Evolutionary conservation across 2,888 invertebrate species (phyloP).

Genomic region (Mimumesa dahlbomi): DNA sequence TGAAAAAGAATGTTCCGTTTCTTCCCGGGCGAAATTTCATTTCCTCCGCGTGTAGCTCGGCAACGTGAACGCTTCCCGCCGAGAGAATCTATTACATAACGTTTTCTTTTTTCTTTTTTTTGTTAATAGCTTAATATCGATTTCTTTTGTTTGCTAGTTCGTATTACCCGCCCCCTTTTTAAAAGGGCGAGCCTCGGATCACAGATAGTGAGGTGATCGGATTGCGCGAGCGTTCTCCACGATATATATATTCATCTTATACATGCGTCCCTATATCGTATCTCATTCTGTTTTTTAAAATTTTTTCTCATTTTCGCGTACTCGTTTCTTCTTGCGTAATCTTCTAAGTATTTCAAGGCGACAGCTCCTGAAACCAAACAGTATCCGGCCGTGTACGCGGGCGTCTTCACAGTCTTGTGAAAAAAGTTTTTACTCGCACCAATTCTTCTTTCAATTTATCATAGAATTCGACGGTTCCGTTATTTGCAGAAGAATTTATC

Average conservation of each 20-base stretch:
- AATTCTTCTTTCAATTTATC: neutral
- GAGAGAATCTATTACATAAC: constrained; percentile 65
- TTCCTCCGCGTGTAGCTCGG: constrained; percentile 1
- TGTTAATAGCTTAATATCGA: constrained; percentile 77
- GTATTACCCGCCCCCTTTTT: constrained; percentile 76
- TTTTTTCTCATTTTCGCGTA: constrained; percentile 37
- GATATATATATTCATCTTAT: constrained; percentile 40
- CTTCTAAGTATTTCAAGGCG: constrained; percentile 80
- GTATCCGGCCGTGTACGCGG: constrained; percentile 75
- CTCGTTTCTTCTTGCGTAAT: constrained; percentile 63
- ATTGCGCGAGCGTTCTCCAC: constrained; percentile 75
- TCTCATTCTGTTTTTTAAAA: constrained; percentile 9
- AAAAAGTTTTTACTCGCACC: neutral
- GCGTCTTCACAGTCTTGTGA: constrained; percentile 50
- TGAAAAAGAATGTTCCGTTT: no score
- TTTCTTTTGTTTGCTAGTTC: constrained; percentile 71
- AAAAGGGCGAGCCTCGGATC: constrained; percentile 75
- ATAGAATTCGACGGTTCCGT: neutral
- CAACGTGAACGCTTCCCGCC: constrained; percentile 61
- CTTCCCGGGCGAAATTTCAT: neutral
- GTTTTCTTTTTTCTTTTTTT: no score
- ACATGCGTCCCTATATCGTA: constrained; percentile 18
- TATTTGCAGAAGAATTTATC: neutral
- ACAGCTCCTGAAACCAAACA: constrained; percentile 80
- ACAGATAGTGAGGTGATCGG: constrained; percentile 80